phyloP scores from a whole-genome alignment of 2,113 vertebrate genomes.

The Nansenia antarctica region DNA sequence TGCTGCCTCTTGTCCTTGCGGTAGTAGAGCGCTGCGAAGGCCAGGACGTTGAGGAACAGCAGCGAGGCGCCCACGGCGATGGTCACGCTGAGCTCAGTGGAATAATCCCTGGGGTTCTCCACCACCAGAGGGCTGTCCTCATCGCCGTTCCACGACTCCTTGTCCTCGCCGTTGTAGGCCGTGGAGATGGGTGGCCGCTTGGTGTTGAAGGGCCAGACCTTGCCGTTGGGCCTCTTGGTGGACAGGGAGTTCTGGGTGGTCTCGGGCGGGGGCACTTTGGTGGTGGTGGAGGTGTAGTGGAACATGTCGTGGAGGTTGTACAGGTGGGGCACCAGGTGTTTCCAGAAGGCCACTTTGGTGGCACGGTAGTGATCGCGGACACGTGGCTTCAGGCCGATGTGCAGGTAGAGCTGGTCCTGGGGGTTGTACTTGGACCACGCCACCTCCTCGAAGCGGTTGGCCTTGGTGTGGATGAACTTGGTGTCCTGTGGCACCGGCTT shows the following conservation, averaged over 20 bases:
- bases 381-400: constrained; percentile 96
- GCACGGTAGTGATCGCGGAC: constrained; percentile 98
- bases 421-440: constrained; percentile 99
- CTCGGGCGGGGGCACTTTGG: constrained; percentile 94
- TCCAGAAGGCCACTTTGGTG: constrained; percentile 99
- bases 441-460: constrained; percentile 97
- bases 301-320: constrained; percentile 99
- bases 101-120: constrained; percentile 96
- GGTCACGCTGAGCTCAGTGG: constrained; percentile 97
- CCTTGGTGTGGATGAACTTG: constrained; percentile 99
- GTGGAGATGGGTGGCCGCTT: constrained; percentile 94
- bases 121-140: constrained; percentile 88
- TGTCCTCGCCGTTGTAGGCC: constrained; percentile 90
- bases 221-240: constrained; percentile 91
- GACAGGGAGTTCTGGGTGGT: constrained; percentile 93
- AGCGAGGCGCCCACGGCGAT: constrained; percentile 96
- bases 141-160: constrained; percentile 86
- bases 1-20: constrained; percentile 97
- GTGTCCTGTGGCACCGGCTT: constrained; percentile 98
- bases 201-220: constrained; percentile 90
- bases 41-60: constrained; percentile 96
- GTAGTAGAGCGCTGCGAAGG: constrained; percentile 97
- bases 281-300: constrained; percentile 97
- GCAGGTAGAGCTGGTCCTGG: constrained; percentile 96
- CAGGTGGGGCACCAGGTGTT: constrained; percentile 95